Percentiles rank a stretch among this genome's conserved stretches.
Evolutionary conservation across 2,797 vertebrate genomes (phyloP).

Genomic region (Urosaurus nigricauda): DNA sequence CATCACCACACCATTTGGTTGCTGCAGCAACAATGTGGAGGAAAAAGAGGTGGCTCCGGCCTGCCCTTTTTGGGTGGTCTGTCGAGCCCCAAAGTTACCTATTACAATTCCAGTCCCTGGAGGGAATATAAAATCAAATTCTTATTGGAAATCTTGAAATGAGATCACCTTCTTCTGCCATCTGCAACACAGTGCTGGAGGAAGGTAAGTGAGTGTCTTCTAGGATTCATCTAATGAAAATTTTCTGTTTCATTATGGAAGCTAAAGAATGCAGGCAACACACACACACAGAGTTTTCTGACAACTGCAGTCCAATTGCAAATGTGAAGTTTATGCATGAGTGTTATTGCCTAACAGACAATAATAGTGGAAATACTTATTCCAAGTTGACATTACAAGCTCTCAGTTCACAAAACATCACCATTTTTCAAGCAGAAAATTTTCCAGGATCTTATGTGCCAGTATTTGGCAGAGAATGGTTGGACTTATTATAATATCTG

Average conservation of each 20-base stretch:
- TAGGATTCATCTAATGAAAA: no score
- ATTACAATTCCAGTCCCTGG: not conserved
- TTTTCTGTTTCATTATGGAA: not conserved
- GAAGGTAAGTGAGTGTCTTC: not conserved
- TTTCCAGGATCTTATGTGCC: not conserved
- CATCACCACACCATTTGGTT: no score
- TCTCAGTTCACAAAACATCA: not conserved
- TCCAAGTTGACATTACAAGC: not conserved
- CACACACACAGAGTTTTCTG: not conserved
- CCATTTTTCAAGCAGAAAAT: not conserved
- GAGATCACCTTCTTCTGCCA: not conserved
- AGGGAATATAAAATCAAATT: not conserved
- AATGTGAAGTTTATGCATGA: not conserved
- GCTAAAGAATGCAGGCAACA: not conserved
- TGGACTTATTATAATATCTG: not conserved
- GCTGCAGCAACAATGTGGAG: no score
- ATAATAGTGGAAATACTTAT: not conserved
- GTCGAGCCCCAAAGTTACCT: no score
- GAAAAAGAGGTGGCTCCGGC: no score
- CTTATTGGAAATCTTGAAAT: not conserved
- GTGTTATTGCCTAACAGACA: not conserved
- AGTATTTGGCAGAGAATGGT: not conserved
- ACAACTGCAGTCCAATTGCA: not conserved
- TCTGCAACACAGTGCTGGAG: not conserved
- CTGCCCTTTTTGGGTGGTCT: no score